Percentiles rank a stretch among this genome's conserved stretches.
phyloP scores from a whole-genome alignment of 2,888 invertebrate species.

The Papilio demoleus region DNA sequence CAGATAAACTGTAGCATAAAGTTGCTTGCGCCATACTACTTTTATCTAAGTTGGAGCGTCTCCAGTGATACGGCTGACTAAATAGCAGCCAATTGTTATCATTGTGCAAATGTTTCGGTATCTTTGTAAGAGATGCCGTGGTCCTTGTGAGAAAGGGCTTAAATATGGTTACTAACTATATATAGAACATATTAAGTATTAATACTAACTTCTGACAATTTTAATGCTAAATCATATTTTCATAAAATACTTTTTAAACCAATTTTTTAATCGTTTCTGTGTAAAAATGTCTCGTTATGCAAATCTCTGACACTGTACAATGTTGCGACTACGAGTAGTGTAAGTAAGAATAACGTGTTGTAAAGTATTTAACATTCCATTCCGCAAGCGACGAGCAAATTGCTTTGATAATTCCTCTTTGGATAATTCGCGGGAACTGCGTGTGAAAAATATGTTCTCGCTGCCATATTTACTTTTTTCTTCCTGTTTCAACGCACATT shows the following conservation, averaged over 20 bases:
- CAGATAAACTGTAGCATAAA: background rate
- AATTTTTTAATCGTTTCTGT: background rate
- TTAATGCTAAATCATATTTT: too few relatives aligned
- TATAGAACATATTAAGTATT: background rate
- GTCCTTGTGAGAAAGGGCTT: background rate
- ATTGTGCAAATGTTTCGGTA: background rate
- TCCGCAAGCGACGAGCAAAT: slow-evolving; percentile 56
- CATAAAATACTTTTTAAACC: too few relatives aligned
- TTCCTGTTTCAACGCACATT: slow-evolving; percentile 62
- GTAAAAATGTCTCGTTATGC: background rate
- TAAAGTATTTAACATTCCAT: slow-evolving; percentile 58
- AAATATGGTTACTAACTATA: background rate
- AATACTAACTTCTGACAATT: too few relatives aligned
- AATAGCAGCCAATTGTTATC: slow-evolving; percentile 24
- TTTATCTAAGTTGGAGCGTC: slow-evolving; percentile 7
- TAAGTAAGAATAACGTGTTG: slow-evolving; percentile 37
- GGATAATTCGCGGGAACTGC: slow-evolving; percentile 59
- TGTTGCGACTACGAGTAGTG: slow-evolving; percentile 5
- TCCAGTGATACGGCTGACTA: slow-evolving; percentile 7
- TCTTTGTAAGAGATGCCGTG: background rate
- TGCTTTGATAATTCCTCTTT: slow-evolving; percentile 63
- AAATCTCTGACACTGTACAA: too few relatives aligned
- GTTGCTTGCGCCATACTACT: background rate
- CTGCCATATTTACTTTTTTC: slow-evolving; percentile 61
- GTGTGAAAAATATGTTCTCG: slow-evolving; percentile 68